These are phyloP conservation scores for Atrichornis clamosus DNA, from an alignment of 2,113 vertebrate species.

Conservation along the genomic window DNA sequence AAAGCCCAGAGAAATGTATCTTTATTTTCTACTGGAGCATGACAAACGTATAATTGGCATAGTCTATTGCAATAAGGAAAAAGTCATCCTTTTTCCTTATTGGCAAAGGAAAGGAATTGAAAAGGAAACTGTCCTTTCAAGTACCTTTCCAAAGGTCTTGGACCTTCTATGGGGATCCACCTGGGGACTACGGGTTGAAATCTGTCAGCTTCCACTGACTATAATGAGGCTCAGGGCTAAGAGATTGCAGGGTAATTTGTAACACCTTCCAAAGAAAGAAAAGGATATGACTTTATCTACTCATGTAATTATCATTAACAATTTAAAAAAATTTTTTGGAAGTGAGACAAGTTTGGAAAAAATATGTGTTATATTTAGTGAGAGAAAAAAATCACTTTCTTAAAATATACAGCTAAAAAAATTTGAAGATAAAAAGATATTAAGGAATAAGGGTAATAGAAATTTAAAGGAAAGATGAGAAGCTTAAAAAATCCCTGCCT, in stretches of 20 bases:
- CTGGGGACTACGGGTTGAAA: background rate
- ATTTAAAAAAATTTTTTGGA: accelerated
- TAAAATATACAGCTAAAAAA: background rate
- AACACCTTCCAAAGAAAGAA: background rate
- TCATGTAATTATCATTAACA: background rate
- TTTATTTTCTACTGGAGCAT: background rate
- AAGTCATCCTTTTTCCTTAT: no score
- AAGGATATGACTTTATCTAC: background rate
- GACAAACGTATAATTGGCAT: background rate
- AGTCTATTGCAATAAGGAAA: background rate
- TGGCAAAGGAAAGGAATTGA: no score
- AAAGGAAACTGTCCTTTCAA: background rate
- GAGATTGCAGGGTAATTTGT: background rate
- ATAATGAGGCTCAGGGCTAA: background rate
- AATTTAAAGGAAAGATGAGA: background rate
- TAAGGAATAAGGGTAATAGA: background rate
- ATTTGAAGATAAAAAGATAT: background rate
- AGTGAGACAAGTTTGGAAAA: background rate
- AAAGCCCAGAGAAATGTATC: background rate
- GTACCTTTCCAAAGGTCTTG: background rate
- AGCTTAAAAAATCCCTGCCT: background rate
- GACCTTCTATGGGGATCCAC: background rate
- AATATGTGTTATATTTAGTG: background rate
- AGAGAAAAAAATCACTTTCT: background rate
- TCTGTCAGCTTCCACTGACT: background rate